Conservation (phyloP, 2,797 vertebrate species). For the Phaenicophaeus curvirostris region DNA sequence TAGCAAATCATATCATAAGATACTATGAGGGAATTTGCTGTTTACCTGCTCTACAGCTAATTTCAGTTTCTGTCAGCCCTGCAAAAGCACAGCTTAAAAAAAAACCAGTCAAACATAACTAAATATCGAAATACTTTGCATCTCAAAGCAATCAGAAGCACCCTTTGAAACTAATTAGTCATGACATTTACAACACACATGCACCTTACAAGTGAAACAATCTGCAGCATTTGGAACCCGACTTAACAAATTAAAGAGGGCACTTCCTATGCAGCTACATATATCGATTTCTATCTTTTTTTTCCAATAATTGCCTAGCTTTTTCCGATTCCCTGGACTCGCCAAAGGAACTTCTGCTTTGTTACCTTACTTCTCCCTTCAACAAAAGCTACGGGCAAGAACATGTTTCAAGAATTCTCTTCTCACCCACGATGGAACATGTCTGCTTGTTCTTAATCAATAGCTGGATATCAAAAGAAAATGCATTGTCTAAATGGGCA, state of each 20-base stretch:
- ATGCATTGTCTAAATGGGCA: neutral
- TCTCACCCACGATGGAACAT: neutral
- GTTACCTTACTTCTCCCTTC: neutral
- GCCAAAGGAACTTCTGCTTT: neutral
- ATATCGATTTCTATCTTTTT: neutral
- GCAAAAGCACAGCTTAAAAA: neutral
- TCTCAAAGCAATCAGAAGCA: neutral
- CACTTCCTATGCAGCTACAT: neutral
- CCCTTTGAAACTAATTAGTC: neutral
- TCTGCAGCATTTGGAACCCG: neutral
- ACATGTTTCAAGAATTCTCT: neutral
- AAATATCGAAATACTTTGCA: neutral
- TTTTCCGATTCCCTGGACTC: neutral
- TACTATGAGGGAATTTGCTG: neutral
- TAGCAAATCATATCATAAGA: neutral
- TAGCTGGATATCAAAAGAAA: neutral
- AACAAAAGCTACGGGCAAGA: neutral
- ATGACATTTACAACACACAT: neutral
- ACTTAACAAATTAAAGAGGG: neutral
- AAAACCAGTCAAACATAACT: neutral
- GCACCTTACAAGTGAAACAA: neutral
- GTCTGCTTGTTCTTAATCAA: neutral
- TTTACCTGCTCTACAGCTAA: neutral
- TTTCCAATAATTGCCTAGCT: neutral
- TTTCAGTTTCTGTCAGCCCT: neutral